phyloP scores from a whole-genome alignment of 2,113 vertebrate species.

The Glareola pratincola region DNA sequence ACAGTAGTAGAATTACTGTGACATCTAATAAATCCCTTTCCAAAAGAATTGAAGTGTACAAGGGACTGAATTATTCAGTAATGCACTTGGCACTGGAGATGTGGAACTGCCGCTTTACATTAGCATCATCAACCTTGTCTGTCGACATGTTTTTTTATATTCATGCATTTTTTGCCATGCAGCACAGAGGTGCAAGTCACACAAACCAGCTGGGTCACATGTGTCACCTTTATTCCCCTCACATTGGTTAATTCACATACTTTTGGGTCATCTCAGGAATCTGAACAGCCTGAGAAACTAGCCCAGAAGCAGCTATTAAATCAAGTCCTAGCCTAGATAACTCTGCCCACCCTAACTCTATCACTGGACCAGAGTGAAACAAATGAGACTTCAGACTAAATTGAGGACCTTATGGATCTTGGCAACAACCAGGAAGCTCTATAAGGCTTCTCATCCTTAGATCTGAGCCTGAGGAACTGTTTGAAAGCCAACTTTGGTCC shows the following conservation, averaged over 20 bases:
- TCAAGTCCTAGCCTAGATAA: background rate
- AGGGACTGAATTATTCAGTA: conserved; percentile 20
- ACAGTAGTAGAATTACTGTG: background rate
- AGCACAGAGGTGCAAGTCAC: background rate
- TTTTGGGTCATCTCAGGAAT: background rate
- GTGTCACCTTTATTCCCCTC: background rate
- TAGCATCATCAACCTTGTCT: background rate
- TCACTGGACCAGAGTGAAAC: background rate
- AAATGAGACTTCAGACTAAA: background rate
- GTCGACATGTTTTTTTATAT: background rate
- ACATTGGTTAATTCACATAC: background rate
- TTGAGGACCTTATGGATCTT: background rate
- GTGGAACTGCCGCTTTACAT: background rate
- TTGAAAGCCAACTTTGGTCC: background rate
- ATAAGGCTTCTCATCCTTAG: background rate
- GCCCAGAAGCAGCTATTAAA: background rate
- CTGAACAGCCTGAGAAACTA: background rate
- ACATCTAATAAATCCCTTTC: background rate
- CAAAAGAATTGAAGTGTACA: background rate
- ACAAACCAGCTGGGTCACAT: background rate
- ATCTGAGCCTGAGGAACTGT: background rate
- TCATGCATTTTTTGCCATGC: background rate
- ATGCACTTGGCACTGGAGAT: background rate
- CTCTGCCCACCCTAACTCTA: background rate
- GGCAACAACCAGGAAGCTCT: background rate